phyloP scores from a whole-genome alignment of 2,888 invertebrate genomes.

The Uloborus plumipes region DNA sequence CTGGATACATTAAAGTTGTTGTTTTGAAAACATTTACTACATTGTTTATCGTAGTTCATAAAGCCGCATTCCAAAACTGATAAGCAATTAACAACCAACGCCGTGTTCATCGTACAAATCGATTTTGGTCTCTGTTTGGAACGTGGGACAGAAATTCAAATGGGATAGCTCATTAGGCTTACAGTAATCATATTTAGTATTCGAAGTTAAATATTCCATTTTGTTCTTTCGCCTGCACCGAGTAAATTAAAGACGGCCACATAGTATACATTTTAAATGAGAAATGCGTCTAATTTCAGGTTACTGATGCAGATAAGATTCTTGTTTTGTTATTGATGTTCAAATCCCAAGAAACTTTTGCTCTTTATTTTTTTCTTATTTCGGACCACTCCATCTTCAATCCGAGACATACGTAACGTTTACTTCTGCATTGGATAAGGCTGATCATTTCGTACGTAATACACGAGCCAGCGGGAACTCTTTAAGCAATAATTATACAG shows the following conservation, averaged over 20 bases:
- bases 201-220: too few species aligned
- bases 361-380: constrained; percentile 10
- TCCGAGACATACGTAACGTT: constrained; percentile 42
- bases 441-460: constrained; percentile 47
- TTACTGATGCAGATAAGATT: constrained; percentile 28
- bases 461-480: constrained; percentile 28
- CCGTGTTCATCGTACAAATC: too few species aligned
- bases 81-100: too few species aligned
- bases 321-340: constrained; percentile 20
- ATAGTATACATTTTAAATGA: constrained; percentile 46
- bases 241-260: constrained; percentile 6
- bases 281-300: constrained; percentile 26
- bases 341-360: constrained; percentile 21
- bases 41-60: too few species aligned
- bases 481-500: constrained; percentile 56
- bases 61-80: too few species aligned
- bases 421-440: constrained; percentile 23
- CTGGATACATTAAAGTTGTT: too few species aligned
- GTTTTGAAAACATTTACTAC: too few species aligned
- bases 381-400: constrained; percentile 36
- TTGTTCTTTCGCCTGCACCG: too few species aligned
- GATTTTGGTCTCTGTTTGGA: too few species aligned
- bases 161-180: too few species aligned
- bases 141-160: too few species aligned
- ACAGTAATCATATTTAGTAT: too few species aligned